These are phyloP conservation scores for Drosophila erecta DNA, from an alignment of 1,140 invertebrate genomes.

Conservation along the genomic window DNA sequence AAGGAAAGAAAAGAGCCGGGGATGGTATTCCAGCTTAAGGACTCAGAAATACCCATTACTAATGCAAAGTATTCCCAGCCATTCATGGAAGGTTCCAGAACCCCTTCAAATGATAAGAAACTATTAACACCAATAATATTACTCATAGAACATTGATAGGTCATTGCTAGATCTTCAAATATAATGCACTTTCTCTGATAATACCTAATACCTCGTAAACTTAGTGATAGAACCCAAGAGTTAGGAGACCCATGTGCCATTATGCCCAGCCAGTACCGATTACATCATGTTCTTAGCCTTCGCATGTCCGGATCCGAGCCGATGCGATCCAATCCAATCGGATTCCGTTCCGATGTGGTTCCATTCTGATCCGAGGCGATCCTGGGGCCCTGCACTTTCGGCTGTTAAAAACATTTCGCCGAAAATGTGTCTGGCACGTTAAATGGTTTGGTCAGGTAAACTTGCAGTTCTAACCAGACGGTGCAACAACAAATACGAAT, in stretches of 20 bases:
- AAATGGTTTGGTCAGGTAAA: conserved; percentile 74
- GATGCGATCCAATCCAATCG: conserved; percentile 11
- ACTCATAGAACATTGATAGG: no score
- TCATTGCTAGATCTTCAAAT: no score
- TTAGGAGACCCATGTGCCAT: no score
- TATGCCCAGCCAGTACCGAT: background rate
- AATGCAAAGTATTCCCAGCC: background rate
- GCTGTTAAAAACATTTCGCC: conserved; percentile 78
- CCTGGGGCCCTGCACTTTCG: conserved; percentile 60
- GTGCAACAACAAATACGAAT: conserved; percentile 76
- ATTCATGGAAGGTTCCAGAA: background rate
- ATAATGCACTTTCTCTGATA: no score
- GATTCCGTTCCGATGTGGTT: conserved; percentile 15
- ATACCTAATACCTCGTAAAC: background rate
- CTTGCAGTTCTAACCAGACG: conserved; percentile 81
- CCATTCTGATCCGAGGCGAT: conserved; percentile 17
- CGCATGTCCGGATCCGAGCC: conserved; percentile 47
- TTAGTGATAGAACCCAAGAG: background rate
- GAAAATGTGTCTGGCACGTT: conserved; percentile 83
- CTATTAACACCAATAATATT: no score
- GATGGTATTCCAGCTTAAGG: background rate
- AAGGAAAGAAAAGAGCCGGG: conserved; percentile 12
- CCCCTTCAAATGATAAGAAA: no score
- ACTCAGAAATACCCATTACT: background rate
- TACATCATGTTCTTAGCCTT: conserved; percentile 54